Conservation (phyloP, 1,140 invertebrate species). For the Anthonomus grandis region DNA sequence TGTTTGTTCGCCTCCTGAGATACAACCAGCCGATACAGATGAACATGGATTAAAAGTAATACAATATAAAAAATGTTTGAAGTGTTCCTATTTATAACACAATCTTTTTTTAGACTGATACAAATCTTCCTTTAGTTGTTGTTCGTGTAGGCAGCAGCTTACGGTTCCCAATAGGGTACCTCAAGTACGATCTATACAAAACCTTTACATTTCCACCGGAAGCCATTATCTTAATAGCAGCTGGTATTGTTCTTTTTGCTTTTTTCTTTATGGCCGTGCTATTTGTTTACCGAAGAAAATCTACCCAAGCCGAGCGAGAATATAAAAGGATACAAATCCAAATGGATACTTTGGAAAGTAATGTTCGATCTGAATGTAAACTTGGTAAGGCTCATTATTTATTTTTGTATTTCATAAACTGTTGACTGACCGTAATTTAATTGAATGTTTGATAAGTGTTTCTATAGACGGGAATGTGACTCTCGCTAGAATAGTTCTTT, state of each 20-base stretch:
- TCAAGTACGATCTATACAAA: constrained; percentile 85
- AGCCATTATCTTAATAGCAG: constrained; percentile 80
- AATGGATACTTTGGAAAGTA: constrained; percentile 98
- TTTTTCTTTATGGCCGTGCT: constrained; percentile 82
- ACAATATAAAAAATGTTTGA: neutral
- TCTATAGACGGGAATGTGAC: too few relatives aligned
- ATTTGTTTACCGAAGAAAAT: constrained; percentile 85
- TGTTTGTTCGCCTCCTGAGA: constrained; percentile 84
- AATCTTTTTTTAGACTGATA: constrained; percentile 52
- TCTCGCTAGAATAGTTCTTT: too few relatives aligned
- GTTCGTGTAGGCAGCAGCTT: constrained; percentile 85
- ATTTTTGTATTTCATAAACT: too few relatives aligned
- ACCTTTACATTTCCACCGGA: constrained; percentile 82
- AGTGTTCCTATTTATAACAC: neutral
- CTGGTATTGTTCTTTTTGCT: constrained; percentile 77
- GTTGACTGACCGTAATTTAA: too few relatives aligned
- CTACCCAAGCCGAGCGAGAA: constrained; percentile 91
- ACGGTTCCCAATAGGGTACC: constrained; percentile 80
- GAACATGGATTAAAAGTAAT: constrained; percentile 71
- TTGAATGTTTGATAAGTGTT: too few relatives aligned
- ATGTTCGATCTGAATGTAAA: constrained; percentile 96
- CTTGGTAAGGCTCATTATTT: too few relatives aligned
- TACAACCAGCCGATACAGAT: constrained; percentile 82
- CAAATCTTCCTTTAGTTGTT: constrained; percentile 80
- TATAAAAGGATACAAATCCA: constrained; percentile 98